Conservation (phyloP, 2,888 invertebrate species). For the Dolichopus griseipennis region DNA sequence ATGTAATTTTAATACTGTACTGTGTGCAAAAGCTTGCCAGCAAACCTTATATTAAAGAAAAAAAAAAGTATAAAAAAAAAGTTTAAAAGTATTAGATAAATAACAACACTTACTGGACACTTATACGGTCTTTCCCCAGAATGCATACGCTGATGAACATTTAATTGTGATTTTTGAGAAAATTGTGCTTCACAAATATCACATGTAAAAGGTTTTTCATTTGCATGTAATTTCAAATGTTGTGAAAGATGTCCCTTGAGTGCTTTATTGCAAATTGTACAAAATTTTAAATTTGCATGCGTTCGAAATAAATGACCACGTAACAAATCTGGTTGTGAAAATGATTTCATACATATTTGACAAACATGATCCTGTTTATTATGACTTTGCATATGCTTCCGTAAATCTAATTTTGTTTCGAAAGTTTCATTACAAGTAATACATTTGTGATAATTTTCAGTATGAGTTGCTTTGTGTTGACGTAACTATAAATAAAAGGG, state of each 20-base stretch:
- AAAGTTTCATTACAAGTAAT: conserved; percentile 62
- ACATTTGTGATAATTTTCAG: conserved; percentile 52
- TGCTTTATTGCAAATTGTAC: conserved; percentile 70
- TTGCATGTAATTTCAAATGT: conserved; percentile 67
- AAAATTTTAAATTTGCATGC: conserved; percentile 65
- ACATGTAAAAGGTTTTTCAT: conserved; percentile 64
- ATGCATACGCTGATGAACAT: conserved; percentile 75
- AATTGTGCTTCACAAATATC: conserved; percentile 69
- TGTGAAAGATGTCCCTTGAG: conserved; percentile 74
- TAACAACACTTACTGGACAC: conserved; percentile 53
- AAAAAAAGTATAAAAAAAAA: neutral
- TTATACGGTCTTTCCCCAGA: conserved; percentile 74
- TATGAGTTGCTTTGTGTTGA: conserved; percentile 67
- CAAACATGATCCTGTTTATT: conserved; percentile 68
- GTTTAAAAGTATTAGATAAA: neutral
- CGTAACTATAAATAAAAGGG: conserved; percentile 30
- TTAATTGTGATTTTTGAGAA: conserved; percentile 74
- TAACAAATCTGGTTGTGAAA: conserved; percentile 63
- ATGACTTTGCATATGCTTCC: conserved; percentile 59
- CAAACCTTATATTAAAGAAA: conserved; percentile 21
- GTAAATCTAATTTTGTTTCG: conserved; percentile 55
- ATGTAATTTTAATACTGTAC: conserved; percentile 75
- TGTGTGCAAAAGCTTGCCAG: conserved; percentile 68
- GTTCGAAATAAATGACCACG: conserved; percentile 63
- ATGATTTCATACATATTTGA: conserved; percentile 70